Base-by-base conservation (phyloP, 2,797 vertebrate genomes). In the Siniperca obscura region DNA sequence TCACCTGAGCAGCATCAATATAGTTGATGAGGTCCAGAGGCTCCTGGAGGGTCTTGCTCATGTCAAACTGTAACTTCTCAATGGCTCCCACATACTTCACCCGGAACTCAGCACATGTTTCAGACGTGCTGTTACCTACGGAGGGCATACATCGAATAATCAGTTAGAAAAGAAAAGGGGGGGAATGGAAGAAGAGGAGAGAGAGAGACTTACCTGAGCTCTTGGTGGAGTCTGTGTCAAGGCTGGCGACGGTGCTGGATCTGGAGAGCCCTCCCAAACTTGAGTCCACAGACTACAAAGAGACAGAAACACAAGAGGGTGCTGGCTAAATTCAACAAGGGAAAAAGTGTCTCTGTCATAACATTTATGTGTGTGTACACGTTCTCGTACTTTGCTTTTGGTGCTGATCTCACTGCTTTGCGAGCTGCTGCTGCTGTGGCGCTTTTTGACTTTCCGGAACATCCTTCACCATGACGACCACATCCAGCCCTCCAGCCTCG, bases 391-490 rank as follows among this genome's bases (percentile, higher is more conserved):
- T 97, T 99, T 99, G 95, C 98, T 99, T 89, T 99, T 99, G 1
- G 98, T 98, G 89, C 98, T 99, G 94, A 99, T 97, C 89, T 99
- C 98, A 80, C 98, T 99, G 93, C 98, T 99, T 68, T 99, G 98
- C 0, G 98, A 99, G 89, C 98, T 99, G 96, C 98, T 99, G 87
- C 98, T 99, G 91, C 98, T 99, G 95, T 99, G 98, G 17, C 98
- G 96, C 87, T 99, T 99, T 86, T 99, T 99, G 48, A 96, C 98
- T 93, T 99, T 99, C 74, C 98, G 97, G 85, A 99, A 99, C 98
- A 99, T 96, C 94, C 93, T 98, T 96, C 95, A 96, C 94, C 96
- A 97, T 96, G 91, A 92, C 92, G 83, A 91, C 76, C 87, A 21
- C 87, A 86, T 94, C 88, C 86, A 76, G 87, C 69, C 77, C 86